Evolutionary conservation across 2,113 vertebrate species (phyloP).

Genomic region (Drymodes brunneopygia): DNA sequence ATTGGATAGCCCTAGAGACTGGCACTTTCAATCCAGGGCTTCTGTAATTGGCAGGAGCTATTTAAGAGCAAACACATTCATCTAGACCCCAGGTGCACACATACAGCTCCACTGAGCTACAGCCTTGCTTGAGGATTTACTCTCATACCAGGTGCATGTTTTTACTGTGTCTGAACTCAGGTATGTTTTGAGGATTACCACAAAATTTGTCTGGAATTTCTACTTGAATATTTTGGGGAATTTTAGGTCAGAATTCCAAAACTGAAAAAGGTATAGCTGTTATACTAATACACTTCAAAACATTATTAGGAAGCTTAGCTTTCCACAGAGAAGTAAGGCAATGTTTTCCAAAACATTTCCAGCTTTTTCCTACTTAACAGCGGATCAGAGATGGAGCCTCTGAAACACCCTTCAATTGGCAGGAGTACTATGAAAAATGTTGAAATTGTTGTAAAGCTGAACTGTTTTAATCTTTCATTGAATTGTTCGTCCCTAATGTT

Average conservation of each 20-base stretch:
- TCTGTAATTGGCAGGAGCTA: not conserved
- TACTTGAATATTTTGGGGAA: not conserved
- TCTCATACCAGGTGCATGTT: not conserved
- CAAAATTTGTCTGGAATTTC: not conserved
- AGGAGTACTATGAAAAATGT: not conserved
- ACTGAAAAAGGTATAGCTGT: not conserved
- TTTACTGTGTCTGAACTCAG: not conserved
- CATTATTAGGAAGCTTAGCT: not conserved
- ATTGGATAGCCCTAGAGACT: not conserved
- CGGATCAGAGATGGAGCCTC: not conserved
- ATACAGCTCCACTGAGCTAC: not conserved
- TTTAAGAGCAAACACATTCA: not conserved
- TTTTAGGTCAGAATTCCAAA: not conserved
- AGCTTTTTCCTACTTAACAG: not conserved
- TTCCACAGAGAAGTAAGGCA: not conserved
- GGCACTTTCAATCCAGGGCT: not conserved
- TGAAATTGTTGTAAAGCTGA: not conserved
- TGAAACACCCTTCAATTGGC: not conserved
- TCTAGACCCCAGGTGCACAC: not conserved
- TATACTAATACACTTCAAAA: not conserved
- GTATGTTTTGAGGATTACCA: not conserved
- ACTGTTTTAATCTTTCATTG: not conserved
- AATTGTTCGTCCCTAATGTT: not conserved
- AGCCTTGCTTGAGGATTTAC: not conserved
- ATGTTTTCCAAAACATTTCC: not conserved